Base-by-base conservation (phyloP, 2,888 invertebrate genomes). In the Leucoma salicis region DNA sequence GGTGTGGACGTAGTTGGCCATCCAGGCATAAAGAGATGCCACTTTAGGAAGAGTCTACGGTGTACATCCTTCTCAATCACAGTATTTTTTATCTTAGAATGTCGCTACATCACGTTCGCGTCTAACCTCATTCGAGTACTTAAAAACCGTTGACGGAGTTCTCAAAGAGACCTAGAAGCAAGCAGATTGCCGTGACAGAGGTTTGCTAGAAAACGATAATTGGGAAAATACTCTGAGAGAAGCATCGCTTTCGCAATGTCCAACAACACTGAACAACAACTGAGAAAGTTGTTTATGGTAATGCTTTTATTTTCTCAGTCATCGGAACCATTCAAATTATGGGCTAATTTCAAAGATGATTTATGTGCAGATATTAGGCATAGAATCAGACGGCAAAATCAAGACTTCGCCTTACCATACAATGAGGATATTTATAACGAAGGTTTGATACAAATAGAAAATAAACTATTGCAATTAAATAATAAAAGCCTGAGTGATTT, bases 181-280 rank as follows among this genome's bases (percentile, higher is more conserved):
- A 45, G 42, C 35, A 8, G 48, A 41, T 32, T 49, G 42, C 29
- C 33, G 45, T 1, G 41, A 35, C 21, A 3, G 38, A 35, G 44
- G 51, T 53, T 59, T 55, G 34, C 39, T 59, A 10, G 47, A 52
- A 60, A 53, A 49, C 12, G 49, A 61, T 44, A 34, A 55, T 8
- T 62, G 52, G 59, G 49, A 39, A 14, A 49, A 42, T 11, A 49
- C 39, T 39, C 15, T 39, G 2, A 34, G 16, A 11, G 45, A 48
- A 37, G 43, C 40, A 11, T 33, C 33, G 13, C 0, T 42, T 3
- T 38, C 35, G 4, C 27, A 42, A 2, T 46, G 36, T 29, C 29
- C 42, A 43, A 8, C 18, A 36, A n/a, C n/a, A n/a, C n/a, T n/a
- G n/a, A n/a, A n/a, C n/a, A n/a, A n/a, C 18, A 46, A 38, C 39